phyloP scores from a whole-genome alignment of 2,113 vertebrate genomes.

The Dipodomys merriami region DNA sequence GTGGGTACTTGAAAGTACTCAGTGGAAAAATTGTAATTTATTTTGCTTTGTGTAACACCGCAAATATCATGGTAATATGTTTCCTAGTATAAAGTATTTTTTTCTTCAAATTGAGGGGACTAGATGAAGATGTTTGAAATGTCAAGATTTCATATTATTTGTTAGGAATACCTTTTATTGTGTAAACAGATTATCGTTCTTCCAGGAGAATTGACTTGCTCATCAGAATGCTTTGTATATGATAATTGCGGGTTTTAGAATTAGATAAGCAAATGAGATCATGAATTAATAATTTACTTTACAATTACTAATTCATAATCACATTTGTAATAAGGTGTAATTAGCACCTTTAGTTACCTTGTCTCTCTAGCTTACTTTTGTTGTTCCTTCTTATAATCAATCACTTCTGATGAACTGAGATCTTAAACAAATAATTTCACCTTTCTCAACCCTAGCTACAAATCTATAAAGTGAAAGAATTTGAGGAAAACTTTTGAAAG shows the following conservation, averaged over 20 bases:
- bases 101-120: background rate
- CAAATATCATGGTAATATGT: background rate
- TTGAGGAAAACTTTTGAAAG: background rate
- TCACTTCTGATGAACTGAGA: background rate
- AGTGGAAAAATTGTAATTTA: background rate
- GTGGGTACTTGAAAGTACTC: background rate
- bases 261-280: background rate
- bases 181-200: background rate
- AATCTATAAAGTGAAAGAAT: background rate
- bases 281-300: background rate
- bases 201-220: background rate
- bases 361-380: background rate
- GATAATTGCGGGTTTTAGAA: background rate
- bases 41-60: background rate
- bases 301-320: too few species aligned
- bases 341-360: background rate
- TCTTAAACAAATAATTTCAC: background rate
- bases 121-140: background rate
- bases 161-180: background rate
- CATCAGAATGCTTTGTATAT: background rate
- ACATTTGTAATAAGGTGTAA: background rate
- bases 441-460: background rate
- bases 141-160: background rate
- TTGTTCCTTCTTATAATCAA: background rate
- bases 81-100: background rate